A percentile compares a stretch with the other conserved stretches of the same genome.
Evolutionary conservation across 2,888 invertebrate species (phyloP).

Genomic region (Caenorhabditis afra): DNA sequence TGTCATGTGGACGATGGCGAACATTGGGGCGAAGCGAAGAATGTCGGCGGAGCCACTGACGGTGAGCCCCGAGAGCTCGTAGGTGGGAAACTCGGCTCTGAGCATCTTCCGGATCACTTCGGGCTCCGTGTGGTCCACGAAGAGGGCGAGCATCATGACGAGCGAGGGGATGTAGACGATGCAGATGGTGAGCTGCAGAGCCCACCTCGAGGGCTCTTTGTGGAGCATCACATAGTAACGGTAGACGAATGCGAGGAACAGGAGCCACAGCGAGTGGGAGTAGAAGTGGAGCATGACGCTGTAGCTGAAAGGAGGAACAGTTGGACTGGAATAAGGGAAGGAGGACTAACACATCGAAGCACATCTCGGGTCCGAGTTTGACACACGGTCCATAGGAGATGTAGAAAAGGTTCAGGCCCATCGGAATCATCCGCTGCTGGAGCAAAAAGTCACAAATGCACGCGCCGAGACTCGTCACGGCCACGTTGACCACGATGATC

Average conservation of each 20-base stretch:
- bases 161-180: constrained; percentile 34
- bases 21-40: constrained; percentile 8
- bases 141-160: constrained; percentile 4
- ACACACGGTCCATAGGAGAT: constrained; percentile 31
- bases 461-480: constrained; percentile 15
- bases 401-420: constrained; percentile 22
- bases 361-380: constrained; percentile 5
- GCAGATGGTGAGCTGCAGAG: constrained; percentile 1
- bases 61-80: constrained; percentile 8
- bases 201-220: background rate
- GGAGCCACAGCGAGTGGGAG: constrained; percentile 28
- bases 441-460: constrained; percentile 22
- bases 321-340: no score
- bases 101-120: constrained; percentile 4
- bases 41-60: constrained; percentile 17
- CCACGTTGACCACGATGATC: constrained; percentile 21
- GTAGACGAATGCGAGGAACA: constrained; percentile 32
- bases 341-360: constrained; percentile 24
- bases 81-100: constrained; percentile 12
- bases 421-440: constrained; percentile 37
- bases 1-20: constrained; percentile 39
- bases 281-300: constrained; percentile 36
- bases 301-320: constrained; percentile 14
- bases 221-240: constrained; percentile 22
- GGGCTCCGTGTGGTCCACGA: constrained; percentile 8